A percentile compares a stretch with the other conserved stretches of the same genome.
phyloP scores from a whole-genome alignment of 2,113 vertebrate species.

The Lutjanus erythropterus region DNA sequence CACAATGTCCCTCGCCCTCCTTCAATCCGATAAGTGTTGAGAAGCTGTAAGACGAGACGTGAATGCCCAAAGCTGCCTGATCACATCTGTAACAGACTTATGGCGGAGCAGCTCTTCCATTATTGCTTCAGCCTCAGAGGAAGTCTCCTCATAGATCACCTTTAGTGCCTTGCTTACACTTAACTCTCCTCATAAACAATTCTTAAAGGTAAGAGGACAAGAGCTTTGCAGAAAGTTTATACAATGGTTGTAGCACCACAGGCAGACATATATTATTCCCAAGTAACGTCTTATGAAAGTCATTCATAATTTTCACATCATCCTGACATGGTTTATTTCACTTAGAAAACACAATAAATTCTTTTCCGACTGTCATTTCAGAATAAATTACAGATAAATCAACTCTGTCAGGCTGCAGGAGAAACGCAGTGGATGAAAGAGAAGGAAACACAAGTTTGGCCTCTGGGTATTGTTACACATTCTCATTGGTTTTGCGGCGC shows the following conservation, averaged over 20 bases:
- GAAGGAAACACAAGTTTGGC: conserved; percentile 53
- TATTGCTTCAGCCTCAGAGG: conserved; percentile 15
- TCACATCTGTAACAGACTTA: conserved; percentile 40
- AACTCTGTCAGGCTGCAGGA: conserved; percentile 37
- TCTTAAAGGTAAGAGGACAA: conserved; percentile 11
- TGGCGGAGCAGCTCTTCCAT: conserved; percentile 21
- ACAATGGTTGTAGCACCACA: conserved; percentile 10
- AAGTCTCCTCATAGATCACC: conserved; percentile 46
- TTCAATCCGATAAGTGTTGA: conserved; percentile 20
- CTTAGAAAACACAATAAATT: conserved; percentile 45
- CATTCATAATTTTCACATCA: conserved; percentile 50
- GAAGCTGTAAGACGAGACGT: conserved; percentile 33
- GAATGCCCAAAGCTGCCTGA: conserved; percentile 29
- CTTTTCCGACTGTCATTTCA: conserved; percentile 27
- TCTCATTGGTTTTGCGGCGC: conserved; percentile 61
- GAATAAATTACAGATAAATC: conserved; percentile 63
- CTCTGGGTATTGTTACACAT: conserved; percentile 66
- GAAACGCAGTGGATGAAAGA: conserved; percentile 44
- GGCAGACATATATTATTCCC: conserved; percentile 43
- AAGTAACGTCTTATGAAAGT: conserved; percentile 38
- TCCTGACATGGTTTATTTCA: conserved; percentile 50
- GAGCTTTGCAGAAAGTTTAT: conserved; percentile 9
- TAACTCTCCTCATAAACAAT: conserved; percentile 42
- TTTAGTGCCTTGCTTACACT: conserved; percentile 32
- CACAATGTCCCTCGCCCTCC: neutral